phyloP scores from a whole-genome alignment of 2,113 vertebrate species.

The Neodon shergylaensis region DNA sequence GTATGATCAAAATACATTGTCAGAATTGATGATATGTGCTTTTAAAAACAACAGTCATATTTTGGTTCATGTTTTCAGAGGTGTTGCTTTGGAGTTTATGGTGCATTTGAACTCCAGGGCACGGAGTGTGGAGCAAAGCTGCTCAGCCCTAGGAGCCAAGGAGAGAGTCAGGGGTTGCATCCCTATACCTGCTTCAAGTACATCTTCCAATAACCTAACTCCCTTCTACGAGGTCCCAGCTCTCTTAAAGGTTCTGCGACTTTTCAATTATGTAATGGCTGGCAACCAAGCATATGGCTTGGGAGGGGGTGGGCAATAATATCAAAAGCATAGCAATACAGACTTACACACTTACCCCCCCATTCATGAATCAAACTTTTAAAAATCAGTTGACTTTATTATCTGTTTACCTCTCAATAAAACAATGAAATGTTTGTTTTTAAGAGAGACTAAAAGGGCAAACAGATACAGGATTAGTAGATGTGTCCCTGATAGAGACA shows the following conservation, averaged over 20 bases:
- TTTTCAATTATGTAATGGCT: neutral
- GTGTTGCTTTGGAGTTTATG: neutral
- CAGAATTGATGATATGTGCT: neutral
- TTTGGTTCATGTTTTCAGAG: neutral
- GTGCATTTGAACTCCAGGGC: neutral
- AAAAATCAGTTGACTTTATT: neutral
- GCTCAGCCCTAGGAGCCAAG: neutral
- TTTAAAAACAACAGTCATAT: neutral
- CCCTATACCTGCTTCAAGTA: neutral
- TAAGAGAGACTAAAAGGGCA: neutral
- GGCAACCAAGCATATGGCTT: neutral
- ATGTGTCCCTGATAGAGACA: neutral
- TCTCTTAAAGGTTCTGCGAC: neutral
- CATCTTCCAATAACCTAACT: neutral
- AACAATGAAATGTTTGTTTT: neutral
- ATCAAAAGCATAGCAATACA: neutral
- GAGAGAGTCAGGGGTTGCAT: too few relatives aligned
- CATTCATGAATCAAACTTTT: neutral
- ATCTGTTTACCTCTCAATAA: neutral
- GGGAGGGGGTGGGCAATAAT: neutral
- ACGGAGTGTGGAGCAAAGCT: too few relatives aligned
- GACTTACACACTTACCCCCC: neutral
- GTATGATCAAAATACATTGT: neutral
- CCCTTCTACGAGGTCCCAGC: neutral
- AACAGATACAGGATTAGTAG: neutral